Evolutionary conservation across 2,888 invertebrate genomes (phyloP).

Genomic region (Leptinotarsa juncta): DNA sequence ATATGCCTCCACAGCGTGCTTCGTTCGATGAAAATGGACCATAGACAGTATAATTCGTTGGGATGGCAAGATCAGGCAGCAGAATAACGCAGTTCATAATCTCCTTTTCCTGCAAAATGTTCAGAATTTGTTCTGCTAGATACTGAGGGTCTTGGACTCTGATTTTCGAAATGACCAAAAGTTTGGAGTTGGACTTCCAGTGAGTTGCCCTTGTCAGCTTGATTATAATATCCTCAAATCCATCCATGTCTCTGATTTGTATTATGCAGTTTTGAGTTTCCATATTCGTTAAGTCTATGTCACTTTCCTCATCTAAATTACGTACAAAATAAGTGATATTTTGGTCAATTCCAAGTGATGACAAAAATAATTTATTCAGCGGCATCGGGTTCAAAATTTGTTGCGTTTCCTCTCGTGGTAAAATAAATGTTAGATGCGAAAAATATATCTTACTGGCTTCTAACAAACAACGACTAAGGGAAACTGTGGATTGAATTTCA

Average conservation of each 20-base stretch:
- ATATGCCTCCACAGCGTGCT: not conserved
- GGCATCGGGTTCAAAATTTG: not conserved
- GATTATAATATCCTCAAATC: not conserved
- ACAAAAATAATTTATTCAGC: not conserved
- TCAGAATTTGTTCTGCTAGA: not conserved
- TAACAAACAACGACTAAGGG: not conserved
- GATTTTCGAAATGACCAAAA: not conserved
- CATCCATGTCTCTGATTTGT: conserved; percentile 1
- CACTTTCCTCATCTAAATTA: not conserved
- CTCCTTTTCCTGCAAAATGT: not conserved
- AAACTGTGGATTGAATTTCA: not conserved
- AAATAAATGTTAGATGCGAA: not conserved
- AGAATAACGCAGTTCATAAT: not conserved
- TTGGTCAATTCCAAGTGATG: not conserved
- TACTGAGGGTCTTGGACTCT: not conserved
- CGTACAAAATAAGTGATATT: not conserved
- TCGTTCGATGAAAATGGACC: not conserved
- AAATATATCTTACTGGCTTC: conserved; percentile 1
- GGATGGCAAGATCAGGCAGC: not conserved
- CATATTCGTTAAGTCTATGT: not conserved
- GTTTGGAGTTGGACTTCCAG: not conserved
- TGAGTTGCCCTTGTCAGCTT: not conserved
- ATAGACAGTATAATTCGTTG: not conserved
- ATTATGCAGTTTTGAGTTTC: not conserved
- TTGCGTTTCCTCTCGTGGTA: not conserved